These are phyloP conservation scores for Campopleginae sp. DNA, from an alignment of 2,888 invertebrate species.

Conservation along the genomic window DNA sequence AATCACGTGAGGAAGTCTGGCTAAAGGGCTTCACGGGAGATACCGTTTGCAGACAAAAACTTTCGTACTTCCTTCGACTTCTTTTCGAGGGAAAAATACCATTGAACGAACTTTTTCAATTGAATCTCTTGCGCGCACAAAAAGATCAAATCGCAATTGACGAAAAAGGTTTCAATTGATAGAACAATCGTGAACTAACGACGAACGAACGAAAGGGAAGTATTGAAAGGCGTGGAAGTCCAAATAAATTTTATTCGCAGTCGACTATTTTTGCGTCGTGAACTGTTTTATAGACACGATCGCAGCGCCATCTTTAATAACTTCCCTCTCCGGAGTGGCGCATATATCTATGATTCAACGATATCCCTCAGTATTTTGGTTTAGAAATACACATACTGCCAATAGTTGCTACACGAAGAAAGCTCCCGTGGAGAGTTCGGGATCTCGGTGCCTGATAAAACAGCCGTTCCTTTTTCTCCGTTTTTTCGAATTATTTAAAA, in stretches of 20 bases:
- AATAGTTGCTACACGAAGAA: slow-evolving; percentile 57
- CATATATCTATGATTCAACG: slow-evolving; percentile 34
- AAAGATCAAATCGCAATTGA: no score
- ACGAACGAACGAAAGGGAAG: not conserved
- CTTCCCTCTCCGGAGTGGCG: not conserved
- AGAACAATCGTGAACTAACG: no score
- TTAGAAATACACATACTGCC: slow-evolving; percentile 43
- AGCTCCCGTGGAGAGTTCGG: slow-evolving; percentile 56
- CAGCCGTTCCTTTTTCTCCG: slow-evolving; percentile 39
- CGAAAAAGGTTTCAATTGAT: no score
- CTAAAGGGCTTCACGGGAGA: no score
- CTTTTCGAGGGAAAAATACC: no score
- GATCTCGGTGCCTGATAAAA: slow-evolving; percentile 65
- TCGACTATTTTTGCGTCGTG: not conserved
- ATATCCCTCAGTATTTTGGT: slow-evolving; percentile 58
- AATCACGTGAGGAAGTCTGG: no score
- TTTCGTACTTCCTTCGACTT: no score
- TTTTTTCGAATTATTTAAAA: slow-evolving; percentile 16
- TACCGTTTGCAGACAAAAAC: no score
- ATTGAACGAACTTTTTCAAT: no score
- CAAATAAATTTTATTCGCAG: not conserved
- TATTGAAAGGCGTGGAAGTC: not conserved
- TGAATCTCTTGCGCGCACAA: no score
- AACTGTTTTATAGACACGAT: not conserved
- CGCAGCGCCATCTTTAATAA: not conserved